Base-by-base conservation (phyloP, 2,113 vertebrate genomes). In the Cisticola juncidis region DNA sequence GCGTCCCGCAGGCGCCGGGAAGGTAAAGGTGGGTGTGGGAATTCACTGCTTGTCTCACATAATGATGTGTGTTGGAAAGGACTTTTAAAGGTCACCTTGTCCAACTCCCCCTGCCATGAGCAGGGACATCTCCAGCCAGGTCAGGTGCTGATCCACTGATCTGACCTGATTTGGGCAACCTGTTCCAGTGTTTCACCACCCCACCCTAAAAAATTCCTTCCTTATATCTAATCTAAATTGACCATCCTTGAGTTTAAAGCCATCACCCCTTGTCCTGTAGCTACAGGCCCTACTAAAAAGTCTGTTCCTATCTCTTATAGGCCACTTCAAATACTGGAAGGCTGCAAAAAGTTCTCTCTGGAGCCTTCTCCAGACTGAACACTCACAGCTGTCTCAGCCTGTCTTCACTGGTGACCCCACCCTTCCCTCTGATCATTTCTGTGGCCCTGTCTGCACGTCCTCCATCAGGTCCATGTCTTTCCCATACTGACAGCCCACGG, bases 271-370 rank as follows among this genome's bases (percentile, higher is more conserved):
- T 54, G 14, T 69, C 17, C 60, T 26, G 8, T 11, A 61, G 29
- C 25, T 61, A 35, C 0, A 0, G 29, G 21, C 12, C 17, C 17
- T 31, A n/a, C 14, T 76, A 40, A 76, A 60, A 68, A 11, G 40
- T 40, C 40, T 69, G 21, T 47, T 40, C n/a, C 47, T 31, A 15
- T 54, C 29, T 82, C 26, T n/a, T 45, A 23, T 1, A 31, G 54
- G 14, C 48, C 17, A 7, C n/a, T 69, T 54, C 29, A 23, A 42
- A 9, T 42, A 76, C 6, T 31, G 87, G 11, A 74, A 61, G 24
- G 24, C 14, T 60, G 35, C 62, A 61, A 40, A 66, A 38, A 40
- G 14, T 3, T 76, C 24, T 60, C 33, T 26, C 50, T n/a, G 36
- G 36, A 73, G 33, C 33, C 28, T 74, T 45, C 12, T 76, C n/a